Evolutionary conservation across 2,888 invertebrate species (phyloP).

Genomic region (Microctonus aethiopoides): DNA sequence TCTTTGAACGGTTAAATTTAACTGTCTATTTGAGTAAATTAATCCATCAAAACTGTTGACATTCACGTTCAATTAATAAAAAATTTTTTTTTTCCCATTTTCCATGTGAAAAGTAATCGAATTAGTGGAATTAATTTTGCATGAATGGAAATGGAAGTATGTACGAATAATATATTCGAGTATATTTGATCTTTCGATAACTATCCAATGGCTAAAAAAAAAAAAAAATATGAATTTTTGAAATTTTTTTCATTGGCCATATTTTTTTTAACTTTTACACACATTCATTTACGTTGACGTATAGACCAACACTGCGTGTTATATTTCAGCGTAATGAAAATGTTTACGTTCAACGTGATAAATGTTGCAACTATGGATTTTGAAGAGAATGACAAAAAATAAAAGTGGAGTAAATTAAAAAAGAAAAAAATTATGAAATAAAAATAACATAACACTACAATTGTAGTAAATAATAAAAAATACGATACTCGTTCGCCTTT

Average conservation of each 20-base stretch:
- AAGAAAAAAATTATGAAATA: conserved; percentile 26
- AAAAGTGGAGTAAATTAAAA: conserved; percentile 22
- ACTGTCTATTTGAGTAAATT: background rate
- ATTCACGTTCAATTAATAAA: too few species aligned
- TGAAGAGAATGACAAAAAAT: conserved; percentile 34
- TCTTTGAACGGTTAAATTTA: background rate
- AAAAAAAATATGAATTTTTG: background rate
- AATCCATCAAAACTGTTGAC: background rate
- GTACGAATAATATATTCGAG: conserved; percentile 14
- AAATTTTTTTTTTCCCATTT: too few species aligned
- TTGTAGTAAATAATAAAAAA: conserved; percentile 24
- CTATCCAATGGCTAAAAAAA: background rate
- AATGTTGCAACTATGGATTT: conserved; percentile 32
- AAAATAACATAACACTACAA: conserved; percentile 28
- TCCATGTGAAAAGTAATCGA: background rate
- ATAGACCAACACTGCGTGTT: background rate
- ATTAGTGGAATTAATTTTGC: background rate
- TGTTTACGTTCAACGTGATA: conserved; percentile 34
- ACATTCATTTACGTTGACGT: background rate
- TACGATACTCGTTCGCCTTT: conserved; percentile 40
- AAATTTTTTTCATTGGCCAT: background rate
- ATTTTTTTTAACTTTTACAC: background rate
- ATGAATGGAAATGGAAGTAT: background rate
- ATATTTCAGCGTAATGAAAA: conserved; percentile 36
- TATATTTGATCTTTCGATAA: conserved; percentile 49